A percentile compares a stretch with the other conserved stretches of the same genome.
phyloP scores from a whole-genome alignment of 1,140 invertebrate species.

The Drosophila jambulina region DNA sequence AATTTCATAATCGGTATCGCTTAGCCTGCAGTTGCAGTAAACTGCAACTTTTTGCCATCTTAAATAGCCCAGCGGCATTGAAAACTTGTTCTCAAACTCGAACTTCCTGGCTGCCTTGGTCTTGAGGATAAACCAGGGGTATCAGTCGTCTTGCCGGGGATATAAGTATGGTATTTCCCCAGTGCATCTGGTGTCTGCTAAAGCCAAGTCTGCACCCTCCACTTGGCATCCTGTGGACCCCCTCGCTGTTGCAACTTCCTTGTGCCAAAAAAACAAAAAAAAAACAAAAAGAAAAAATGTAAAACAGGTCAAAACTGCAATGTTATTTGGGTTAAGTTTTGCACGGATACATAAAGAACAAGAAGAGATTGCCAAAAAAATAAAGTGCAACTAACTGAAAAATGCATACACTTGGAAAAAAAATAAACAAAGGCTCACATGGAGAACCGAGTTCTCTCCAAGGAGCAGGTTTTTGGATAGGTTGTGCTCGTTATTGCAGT shows the following conservation, averaged over 20 bases:
- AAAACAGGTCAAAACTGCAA: slow-evolving; percentile 38
- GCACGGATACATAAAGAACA: slow-evolving; percentile 16
- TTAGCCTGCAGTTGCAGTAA: neutral
- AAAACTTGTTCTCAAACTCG: slow-evolving; percentile 39
- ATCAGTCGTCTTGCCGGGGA: slow-evolving; percentile 8
- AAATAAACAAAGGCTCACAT: neutral
- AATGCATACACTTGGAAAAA: slow-evolving; percentile 19
- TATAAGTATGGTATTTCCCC: slow-evolving; percentile 6
- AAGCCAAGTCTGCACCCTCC: neutral
- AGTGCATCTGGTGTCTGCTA: slow-evolving; percentile 20
- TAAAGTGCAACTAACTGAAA: slow-evolving; percentile 15
- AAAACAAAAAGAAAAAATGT: neutral
- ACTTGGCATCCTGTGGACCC: slow-evolving; percentile 6
- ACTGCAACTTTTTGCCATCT: slow-evolving; percentile 1
- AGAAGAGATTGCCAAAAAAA: slow-evolving; percentile 13
- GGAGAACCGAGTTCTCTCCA: slow-evolving; percentile 40
- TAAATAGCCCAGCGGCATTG: slow-evolving; percentile 21
- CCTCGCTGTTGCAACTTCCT: neutral
- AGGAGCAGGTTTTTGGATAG: slow-evolving; percentile 66
- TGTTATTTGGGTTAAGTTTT: slow-evolving; percentile 32
- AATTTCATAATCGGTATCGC: neutral
- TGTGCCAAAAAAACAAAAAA: neutral
- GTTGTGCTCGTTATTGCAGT: slow-evolving; percentile 29
- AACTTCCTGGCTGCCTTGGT: slow-evolving; percentile 22
- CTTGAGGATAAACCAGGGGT: slow-evolving; percentile 20